Evolutionary conservation across 2,113 vertebrate species (phyloP), one percentile per base, ranked within the genome.

Genomic region (Syngnathus floridae): DNA sequence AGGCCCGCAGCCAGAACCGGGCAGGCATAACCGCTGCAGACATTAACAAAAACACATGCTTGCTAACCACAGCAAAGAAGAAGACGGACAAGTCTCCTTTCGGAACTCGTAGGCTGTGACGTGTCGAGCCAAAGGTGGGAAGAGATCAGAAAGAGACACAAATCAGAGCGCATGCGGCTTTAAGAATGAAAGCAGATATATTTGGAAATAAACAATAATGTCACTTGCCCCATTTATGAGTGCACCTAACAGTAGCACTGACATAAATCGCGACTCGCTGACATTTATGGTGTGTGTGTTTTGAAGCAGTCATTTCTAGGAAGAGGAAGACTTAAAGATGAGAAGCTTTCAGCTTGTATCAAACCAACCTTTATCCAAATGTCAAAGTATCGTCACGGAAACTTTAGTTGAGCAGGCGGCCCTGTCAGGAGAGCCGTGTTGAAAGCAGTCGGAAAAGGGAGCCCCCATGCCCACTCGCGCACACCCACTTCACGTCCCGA

Each of bases 401-500:
- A 88, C 37, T 70, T 79, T 16, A 64, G 54, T 51, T 66, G 61
- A 35, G 67, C 57, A 76, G 79, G 79, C 65, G 63, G 70, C 81
- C 75, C 72, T 71, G 36, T 66, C 21, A 67, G 88, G 89, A 89
- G 81, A 90, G 77, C 85, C 88, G 88, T 84, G 87, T 48, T 82
- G 83, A 89, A 82, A 83, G 75, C 64, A 73, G 80, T 88, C 86
- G 82, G 76, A 70, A 61, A 87, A 88, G 88, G 87, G 5, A 88
- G 82, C 82, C 82, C 88, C 40, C 82, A 57, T 75, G 65, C 79
- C 82, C 71, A 76, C 86, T 61, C 81, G 31, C 57, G 65, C 59
- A 67, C 87, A 43, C 83, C 81, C 81, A 71, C 66, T 26, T 58
- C n/a, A 21, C 0, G 2, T 63, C 70, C 65, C 75, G 49, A 65